phyloP scores from a whole-genome alignment of 2,113 vertebrate genomes.

The Thymallus thymallus region DNA sequence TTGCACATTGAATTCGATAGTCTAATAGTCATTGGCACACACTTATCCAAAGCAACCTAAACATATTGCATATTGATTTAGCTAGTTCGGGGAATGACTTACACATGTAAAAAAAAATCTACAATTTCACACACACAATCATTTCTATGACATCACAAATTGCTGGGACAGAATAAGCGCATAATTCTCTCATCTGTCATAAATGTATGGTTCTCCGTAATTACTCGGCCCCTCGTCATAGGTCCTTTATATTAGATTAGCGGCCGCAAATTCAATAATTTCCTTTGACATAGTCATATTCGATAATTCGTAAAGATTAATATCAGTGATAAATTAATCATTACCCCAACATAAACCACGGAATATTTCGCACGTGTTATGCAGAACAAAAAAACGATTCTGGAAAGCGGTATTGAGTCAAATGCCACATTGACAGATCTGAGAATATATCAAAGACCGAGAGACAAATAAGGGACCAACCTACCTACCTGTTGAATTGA shows the following conservation, averaged over 20 bases:
- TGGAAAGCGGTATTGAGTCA: too few species aligned
- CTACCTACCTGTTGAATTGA: conserved; percentile 7
- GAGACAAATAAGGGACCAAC: background rate
- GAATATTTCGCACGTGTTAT: too few species aligned
- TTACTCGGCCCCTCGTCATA: conserved; percentile 24
- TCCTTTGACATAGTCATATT: background rate
- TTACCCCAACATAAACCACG: too few species aligned
- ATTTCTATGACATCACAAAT: background rate
- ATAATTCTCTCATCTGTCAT: conserved; percentile 26
- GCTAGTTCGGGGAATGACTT: too few species aligned
- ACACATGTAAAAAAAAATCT: too few species aligned
- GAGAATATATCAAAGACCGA: background rate
- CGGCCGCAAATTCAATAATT: background rate
- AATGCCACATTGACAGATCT: too few species aligned
- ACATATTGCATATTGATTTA: too few species aligned
- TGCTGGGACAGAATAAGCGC: conserved; percentile 5
- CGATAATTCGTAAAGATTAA: background rate
- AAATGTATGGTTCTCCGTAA: conserved; percentile 21
- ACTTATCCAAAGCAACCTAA: too few species aligned
- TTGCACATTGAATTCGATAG: too few species aligned
- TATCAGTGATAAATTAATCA: too few species aligned
- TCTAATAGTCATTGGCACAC: too few species aligned
- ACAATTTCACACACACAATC: background rate
- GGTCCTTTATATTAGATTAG: background rate
- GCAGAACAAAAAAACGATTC: too few species aligned